Evolutionary conservation across 2,113 vertebrate genomes (phyloP).

Genomic region (Talpa occidentalis): DNA sequence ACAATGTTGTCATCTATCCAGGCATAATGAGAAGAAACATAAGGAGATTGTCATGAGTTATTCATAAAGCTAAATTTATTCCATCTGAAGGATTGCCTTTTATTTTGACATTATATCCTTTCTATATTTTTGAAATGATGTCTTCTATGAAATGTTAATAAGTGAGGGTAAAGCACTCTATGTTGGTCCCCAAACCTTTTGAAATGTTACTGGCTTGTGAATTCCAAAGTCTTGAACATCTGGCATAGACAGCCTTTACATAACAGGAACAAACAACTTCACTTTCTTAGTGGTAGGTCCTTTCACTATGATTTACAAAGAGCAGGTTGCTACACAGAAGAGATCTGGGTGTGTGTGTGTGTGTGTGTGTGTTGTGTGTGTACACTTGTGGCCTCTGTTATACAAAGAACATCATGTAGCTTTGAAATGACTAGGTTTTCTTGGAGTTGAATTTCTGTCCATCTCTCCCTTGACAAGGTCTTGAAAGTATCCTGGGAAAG

Average conservation of each 20-base stretch:
- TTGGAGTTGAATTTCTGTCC: neutral
- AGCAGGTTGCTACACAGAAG: neutral
- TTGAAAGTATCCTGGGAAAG: neutral
- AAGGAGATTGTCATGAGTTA: neutral
- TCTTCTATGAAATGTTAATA: conserved; percentile 44
- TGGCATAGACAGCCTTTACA: neutral
- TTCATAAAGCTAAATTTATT: conserved; percentile 5
- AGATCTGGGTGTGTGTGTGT: neutral
- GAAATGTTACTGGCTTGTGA: neutral
- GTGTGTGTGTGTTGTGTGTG: too few relatives aligned
- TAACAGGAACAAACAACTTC: neutral
- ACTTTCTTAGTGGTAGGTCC: neutral
- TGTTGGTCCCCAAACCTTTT: neutral
- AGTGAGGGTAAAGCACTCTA: neutral
- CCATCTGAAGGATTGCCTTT: conserved; percentile 6
- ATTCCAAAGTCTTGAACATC: neutral
- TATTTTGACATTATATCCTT: conserved; percentile 30
- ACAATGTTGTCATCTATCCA: neutral
- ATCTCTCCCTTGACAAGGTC: neutral
- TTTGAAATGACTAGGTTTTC: neutral
- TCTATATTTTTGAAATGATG: conserved; percentile 35
- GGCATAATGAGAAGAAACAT: neutral
- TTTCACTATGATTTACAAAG: neutral
- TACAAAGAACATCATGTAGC: neutral
- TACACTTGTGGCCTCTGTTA: neutral